phyloP scores from a whole-genome alignment of 2,797 vertebrate genomes.

The Lagocephalus sceleratus region DNA sequence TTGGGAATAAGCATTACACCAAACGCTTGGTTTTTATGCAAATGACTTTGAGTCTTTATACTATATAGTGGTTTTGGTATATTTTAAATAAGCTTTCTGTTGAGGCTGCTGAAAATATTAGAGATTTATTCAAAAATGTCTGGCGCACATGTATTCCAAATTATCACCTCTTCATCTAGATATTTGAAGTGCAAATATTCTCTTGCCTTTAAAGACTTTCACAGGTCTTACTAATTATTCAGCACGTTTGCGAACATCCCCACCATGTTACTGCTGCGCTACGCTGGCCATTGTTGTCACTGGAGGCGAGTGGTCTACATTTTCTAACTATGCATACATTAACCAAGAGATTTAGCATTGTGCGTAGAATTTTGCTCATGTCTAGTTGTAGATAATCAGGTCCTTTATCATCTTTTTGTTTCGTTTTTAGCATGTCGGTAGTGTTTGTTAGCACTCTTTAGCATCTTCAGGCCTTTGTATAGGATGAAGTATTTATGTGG shows the following conservation, averaged over 20 bases:
- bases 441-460: slow-evolving; percentile 63
- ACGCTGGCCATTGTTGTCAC: slow-evolving; percentile 62
- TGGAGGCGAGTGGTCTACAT: slow-evolving; percentile 64
- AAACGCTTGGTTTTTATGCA: slow-evolving; percentile 63
- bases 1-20: slow-evolving; percentile 43
- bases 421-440: slow-evolving; percentile 61
- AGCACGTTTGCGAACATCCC: slow-evolving; percentile 57
- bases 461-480: slow-evolving; percentile 65
- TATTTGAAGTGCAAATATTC: slow-evolving; percentile 68
- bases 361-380: slow-evolving; percentile 64
- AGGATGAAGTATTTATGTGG: slow-evolving; percentile 64
- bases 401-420: slow-evolving; percentile 28
- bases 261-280: slow-evolving; percentile 53
- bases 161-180: slow-evolving; percentile 68
- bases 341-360: slow-evolving; percentile 77
- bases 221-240: slow-evolving; percentile 61
- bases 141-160: slow-evolving; percentile 65
- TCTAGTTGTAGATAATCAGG: slow-evolving; percentile 66
- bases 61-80: slow-evolving; percentile 59
- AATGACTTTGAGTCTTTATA: slow-evolving; percentile 68
- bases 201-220: slow-evolving; percentile 71
- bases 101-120: slow-evolving; percentile 57
- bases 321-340: slow-evolving; percentile 83
- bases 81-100: slow-evolving; percentile 70
- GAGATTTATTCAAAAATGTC: slow-evolving; percentile 40